Evolutionary conservation across 1,140 invertebrate genomes (phyloP), one percentile per base, ranked within the genome.

Genomic region (Eubasilissa regina): DNA sequence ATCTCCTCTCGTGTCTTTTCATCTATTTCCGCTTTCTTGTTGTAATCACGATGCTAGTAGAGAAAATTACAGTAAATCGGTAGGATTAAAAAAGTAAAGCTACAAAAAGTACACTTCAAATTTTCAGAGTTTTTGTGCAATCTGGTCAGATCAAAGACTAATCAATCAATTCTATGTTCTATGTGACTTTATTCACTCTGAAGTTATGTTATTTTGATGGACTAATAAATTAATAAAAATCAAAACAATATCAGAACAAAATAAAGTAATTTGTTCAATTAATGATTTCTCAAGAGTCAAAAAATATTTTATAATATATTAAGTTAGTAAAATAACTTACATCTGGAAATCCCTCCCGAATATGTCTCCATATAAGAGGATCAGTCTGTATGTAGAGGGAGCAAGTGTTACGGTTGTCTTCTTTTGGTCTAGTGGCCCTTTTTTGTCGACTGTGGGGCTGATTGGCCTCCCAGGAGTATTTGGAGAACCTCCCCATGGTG

Each of bases 301-400:
- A 35, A 35, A 51, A 51, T 51, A 3, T 51, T 13, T 51, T 8
- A 51, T 51, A 15, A 51, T 51, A 3, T 13, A 15, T 51, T 8
- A 51, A 51, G 1, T 1, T 3, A 13, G 9, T 8, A 51, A 15
- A 13, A 11, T 3, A 64, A 89, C 90, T 90, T 86, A 93, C 92
- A 86, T 93, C 92, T 21, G 92, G 91, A 84, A 93, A 93, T 35
- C 92, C 91, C 84, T 93, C 92, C 81, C 92, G 88, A 84, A 98
- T 97, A 86, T 98, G 96, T 84, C 94, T 93, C 97, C 97, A 99
- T 85, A 99, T 95, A 77, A 98, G 93, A 79, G 98, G 97, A 92
- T 99, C 98, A 11, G 98, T 98, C 89, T 99, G 97, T 86, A 99
- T 97, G 86, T 97, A 99, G 13, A 99, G 92, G 44, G 96, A 97